Conservation (phyloP, 2,888 invertebrate species). For the Acholoe squamosa region DNA sequence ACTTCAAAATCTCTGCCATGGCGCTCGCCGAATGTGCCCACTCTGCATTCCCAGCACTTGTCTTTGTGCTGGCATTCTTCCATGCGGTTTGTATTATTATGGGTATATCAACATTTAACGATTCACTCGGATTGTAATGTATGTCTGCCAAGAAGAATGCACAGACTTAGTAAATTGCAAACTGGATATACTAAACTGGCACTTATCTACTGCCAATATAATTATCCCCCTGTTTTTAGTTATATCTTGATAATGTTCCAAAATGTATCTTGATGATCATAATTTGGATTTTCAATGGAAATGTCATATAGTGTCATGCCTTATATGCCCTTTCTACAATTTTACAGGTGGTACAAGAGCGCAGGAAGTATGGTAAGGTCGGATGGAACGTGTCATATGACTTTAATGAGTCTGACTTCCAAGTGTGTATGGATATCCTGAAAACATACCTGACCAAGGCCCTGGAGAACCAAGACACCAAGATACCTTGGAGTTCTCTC, state of each 20-base stretch:
- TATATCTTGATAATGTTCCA: no score
- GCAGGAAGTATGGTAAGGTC: constrained; percentile 95
- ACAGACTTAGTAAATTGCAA: no score
- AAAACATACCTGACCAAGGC: constrained; percentile 92
- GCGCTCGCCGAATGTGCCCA: constrained; percentile 90
- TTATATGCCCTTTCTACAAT: no score
- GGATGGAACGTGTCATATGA: constrained; percentile 97
- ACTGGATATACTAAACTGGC: no score
- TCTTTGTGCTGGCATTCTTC: constrained; percentile 95
- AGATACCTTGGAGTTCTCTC: constrained; percentile 94
- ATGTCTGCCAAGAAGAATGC: no score
- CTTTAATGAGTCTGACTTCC: constrained; percentile 95
- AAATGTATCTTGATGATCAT: no score
- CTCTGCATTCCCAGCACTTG: constrained; percentile 90
- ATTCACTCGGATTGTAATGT: no score
- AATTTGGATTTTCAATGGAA: no score
- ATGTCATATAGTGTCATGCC: no score
- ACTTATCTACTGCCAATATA: no score
- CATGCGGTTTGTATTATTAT: constrained; percentile 87
- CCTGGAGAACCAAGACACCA: constrained; percentile 85
- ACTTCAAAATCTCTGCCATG: constrained; percentile 91
- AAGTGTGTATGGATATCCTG: constrained; percentile 93
- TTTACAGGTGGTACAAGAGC: constrained; percentile 86
- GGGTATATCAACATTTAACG: no score
- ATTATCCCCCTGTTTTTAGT: no score